These are phyloP conservation scores for Pogoniulus pusillus DNA, from an alignment of 2,797 vertebrate genomes.

Conservation along the genomic window DNA sequence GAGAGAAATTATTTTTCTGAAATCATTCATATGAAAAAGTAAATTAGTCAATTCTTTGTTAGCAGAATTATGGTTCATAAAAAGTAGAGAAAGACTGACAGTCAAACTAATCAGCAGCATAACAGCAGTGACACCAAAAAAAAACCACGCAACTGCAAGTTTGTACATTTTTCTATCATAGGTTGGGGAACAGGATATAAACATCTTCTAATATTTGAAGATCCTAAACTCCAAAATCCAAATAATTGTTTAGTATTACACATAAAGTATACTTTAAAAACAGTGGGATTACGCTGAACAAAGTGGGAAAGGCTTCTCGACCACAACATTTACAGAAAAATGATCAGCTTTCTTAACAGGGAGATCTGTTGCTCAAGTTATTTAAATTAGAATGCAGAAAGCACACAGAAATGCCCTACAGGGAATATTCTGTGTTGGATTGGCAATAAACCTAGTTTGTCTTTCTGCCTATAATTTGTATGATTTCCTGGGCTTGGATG, in stretches of 20 bases:
- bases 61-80: neutral
- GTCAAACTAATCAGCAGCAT: neutral
- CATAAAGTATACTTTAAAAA: neutral
- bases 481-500: slow-evolving; percentile 15
- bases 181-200: neutral
- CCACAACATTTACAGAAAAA: neutral
- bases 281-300: neutral
- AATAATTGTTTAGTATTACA: neutral
- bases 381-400: slow-evolving; percentile 42
- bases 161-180: neutral
- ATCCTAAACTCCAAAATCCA: neutral
- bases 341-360: neutral
- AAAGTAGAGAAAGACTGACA: neutral
- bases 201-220: neutral
- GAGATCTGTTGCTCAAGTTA: neutral
- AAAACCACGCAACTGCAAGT: neutral
- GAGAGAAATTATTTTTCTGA: neutral
- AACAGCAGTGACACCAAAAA: neutral
- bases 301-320: slow-evolving; percentile 3
- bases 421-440: slow-evolving; percentile 9
- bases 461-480: slow-evolving; percentile 16
- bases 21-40: neutral
- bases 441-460: slow-evolving; percentile 10
- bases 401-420: neutral
- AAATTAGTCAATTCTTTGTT: neutral